These are phyloP conservation scores for Channa maculata DNA, from an alignment of 2,113 vertebrate genomes.

Conservation along the genomic window DNA sequence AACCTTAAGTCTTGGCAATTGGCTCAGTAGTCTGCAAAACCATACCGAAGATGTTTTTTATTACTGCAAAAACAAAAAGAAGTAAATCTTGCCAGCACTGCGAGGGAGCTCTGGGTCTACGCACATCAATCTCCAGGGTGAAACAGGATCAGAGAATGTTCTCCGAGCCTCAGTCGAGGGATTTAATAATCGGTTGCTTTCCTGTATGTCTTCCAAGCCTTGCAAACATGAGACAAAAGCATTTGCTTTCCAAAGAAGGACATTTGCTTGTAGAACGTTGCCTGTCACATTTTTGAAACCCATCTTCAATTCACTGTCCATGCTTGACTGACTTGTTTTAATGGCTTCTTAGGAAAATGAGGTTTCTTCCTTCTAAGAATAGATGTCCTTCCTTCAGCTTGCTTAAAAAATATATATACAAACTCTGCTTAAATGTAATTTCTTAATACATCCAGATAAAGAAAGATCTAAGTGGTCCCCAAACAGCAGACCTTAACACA, in stretches of 20 bases:
- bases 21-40: slow-evolving; percentile 40
- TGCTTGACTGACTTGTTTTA: slow-evolving; percentile 75
- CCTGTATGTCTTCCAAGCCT: slow-evolving; percentile 46
- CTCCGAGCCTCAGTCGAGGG: slow-evolving; percentile 24
- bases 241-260: slow-evolving; percentile 45
- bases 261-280: slow-evolving; percentile 47
- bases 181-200: slow-evolving; percentile 58
- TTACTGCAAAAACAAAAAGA: slow-evolving; percentile 20
- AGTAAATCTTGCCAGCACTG: slow-evolving; percentile 36
- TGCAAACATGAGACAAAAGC: slow-evolving; percentile 11
- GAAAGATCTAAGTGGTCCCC: slow-evolving; percentile 8
- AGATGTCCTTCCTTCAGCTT: background rate
- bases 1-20: slow-evolving; percentile 48
- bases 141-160: slow-evolving; percentile 42
- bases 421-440: slow-evolving; percentile 7
- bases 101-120: slow-evolving; percentile 20
- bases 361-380: slow-evolving; percentile 7
- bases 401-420: background rate
- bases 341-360: slow-evolving; percentile 54
- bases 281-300: slow-evolving; percentile 52
- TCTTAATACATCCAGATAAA: slow-evolving; percentile 9
- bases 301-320: slow-evolving; percentile 45
- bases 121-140: slow-evolving; percentile 53
- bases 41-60: slow-evolving; percentile 41
- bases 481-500: slow-evolving; percentile 4